Conservation (phyloP, 2,888 invertebrate species). For the Hydriomena furcata region DNA sequence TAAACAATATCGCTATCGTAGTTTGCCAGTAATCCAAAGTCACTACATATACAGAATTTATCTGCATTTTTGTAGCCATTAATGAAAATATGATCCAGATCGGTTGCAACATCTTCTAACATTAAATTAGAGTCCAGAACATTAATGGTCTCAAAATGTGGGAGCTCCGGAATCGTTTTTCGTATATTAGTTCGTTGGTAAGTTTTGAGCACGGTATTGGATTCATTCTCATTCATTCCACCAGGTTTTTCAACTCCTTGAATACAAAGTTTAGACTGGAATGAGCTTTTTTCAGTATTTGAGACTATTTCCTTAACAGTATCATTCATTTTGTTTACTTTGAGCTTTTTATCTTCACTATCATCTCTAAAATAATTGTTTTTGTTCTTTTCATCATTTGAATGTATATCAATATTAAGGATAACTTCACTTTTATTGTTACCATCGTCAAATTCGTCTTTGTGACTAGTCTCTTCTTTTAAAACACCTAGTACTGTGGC, state of each 20-base stretch:
- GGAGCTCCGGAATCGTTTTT: conserved; percentile 19
- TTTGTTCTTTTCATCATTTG: background rate
- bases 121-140: conserved; percentile 10
- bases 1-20: conserved; percentile 49
- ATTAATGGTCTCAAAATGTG: background rate
- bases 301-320: conserved; percentile 18
- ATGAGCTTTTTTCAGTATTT: conserved; percentile 30
- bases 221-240: conserved; percentile 38
- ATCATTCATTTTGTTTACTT: conserved; percentile 21
- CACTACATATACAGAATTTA: conserved; percentile 61
- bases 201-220: conserved; percentile 44
- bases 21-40: conserved; percentile 60
- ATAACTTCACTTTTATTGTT: background rate
- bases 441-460: background rate
- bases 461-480: background rate
- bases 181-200: conserved; percentile 45
- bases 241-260: conserved; percentile 72
- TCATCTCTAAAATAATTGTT: background rate
- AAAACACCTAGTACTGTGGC: background rate
- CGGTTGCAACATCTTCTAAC: conserved; percentile 9
- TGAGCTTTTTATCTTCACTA: background rate
- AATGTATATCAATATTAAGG: background rate
- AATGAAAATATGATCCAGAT: conserved; percentile 8
- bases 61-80: conserved; percentile 5
- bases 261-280: conserved; percentile 56